A percentile compares a stretch with the other conserved stretches of the same genome.
phyloP scores from a whole-genome alignment of 2,888 invertebrate genomes.

The Nemoura dubitans region DNA sequence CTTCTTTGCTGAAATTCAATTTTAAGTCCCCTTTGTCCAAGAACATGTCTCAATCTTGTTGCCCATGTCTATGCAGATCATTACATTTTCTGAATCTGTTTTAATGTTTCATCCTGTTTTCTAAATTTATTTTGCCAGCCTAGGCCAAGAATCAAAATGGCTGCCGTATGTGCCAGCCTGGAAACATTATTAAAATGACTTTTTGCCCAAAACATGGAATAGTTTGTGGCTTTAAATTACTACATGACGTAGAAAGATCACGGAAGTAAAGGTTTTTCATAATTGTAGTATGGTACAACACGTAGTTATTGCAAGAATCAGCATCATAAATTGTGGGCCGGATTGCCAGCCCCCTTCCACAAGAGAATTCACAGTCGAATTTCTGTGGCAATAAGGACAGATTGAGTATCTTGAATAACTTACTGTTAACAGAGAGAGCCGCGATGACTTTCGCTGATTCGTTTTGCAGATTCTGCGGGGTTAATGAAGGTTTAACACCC shows the following conservation, averaged over 20 bases:
- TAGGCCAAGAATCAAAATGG: conserved; percentile 38
- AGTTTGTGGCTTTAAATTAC: not conserved
- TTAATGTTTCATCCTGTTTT: not conserved
- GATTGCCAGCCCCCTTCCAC: not conserved
- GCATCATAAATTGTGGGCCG: not conserved
- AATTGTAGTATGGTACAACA: not conserved
- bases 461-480: conserved; percentile 61
- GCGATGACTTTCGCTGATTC: conserved; percentile 64
- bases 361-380: not conserved
- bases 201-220: not conserved
- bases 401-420: conserved; percentile 55
- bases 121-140: not conserved
- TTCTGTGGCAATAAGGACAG: not conserved
- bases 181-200: not conserved
- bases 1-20: too few species aligned
- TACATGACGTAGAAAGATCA: not conserved
- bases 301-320: not conserved
- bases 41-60: too few species aligned
- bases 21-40: too few species aligned
- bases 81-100: too few species aligned
- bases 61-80: too few species aligned
- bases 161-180: conserved; percentile 23
- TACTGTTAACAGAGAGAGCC: conserved; percentile 63
- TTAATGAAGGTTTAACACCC: conserved; percentile 64
- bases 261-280: not conserved